Conservation (phyloP, 30 jellyfish, hydroid and myxozoan genomes). For the Aurelia sp. region DNA sequence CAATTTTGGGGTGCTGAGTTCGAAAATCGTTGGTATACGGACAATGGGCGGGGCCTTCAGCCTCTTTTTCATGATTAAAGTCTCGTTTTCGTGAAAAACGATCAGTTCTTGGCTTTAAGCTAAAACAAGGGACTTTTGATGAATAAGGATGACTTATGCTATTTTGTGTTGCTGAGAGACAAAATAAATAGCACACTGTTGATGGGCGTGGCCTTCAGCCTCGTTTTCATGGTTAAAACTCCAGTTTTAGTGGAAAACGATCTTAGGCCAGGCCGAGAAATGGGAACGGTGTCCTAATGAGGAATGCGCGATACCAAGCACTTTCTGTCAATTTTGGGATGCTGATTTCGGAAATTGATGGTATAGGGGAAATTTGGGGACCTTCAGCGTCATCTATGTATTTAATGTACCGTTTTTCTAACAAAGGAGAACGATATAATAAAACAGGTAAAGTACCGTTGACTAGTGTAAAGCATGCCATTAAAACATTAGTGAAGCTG, state of each 20-base stretch:
- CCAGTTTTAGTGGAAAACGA: not conserved
- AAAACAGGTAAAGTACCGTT: too few species aligned
- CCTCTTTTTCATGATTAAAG: conserved; percentile 21
- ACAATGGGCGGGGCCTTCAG: conserved; percentile 36
- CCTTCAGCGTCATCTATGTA: not conserved
- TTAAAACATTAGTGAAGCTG: too few species aligned
- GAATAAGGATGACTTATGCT: conserved; percentile 1
- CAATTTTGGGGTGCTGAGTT: not conserved
- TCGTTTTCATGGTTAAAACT: not conserved
- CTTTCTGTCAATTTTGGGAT: not conserved
- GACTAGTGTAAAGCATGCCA: too few species aligned
- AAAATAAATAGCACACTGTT: not conserved
- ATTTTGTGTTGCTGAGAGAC: conserved; percentile 3
- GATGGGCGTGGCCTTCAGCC: conserved; percentile 13
- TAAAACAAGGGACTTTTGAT: not conserved
- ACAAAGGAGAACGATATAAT: too few species aligned
- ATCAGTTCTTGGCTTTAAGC: not conserved
- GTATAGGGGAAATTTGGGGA: not conserved
- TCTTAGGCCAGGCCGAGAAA: not conserved
- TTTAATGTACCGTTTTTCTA: too few species aligned
- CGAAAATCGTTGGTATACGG: conserved; percentile 17
- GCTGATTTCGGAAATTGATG: not conserved
- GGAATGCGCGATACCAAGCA: too few species aligned
- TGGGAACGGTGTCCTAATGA: too few species aligned
- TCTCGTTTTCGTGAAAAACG: conserved; percentile 18